Evolutionary conservation across 1,140 invertebrate genomes (phyloP).

Genomic region (Lordiphosa stackelbergi): DNA sequence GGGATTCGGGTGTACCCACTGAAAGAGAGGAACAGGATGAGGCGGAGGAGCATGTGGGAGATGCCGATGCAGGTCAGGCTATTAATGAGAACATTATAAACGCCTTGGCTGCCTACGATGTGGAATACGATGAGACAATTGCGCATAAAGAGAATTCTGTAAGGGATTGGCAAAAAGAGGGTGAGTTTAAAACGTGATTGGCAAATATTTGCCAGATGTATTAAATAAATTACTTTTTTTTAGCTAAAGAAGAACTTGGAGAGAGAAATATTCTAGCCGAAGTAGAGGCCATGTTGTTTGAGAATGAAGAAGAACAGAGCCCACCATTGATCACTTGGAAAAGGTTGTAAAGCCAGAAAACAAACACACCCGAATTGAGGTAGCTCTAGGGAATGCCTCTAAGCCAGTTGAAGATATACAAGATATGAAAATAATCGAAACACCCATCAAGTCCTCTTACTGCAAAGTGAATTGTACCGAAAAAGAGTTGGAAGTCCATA

Average conservation of each 20-base stretch:
- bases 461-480: constrained; percentile 2
- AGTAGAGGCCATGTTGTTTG: constrained; percentile 33
- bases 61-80: neutral
- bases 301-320: neutral
- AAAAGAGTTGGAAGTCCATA: neutral
- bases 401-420: neutral
- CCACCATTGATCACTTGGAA: too few relatives aligned
- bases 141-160: neutral
- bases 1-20: neutral
- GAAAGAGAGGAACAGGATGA: constrained; percentile 8
- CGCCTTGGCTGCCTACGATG: constrained; percentile 6
- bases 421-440: neutral
- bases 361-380: too few relatives aligned
- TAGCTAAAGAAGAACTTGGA: neutral
- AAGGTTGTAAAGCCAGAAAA: too few relatives aligned
- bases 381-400: too few relatives aligned
- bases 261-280: constrained; percentile 22
- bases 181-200: neutral
- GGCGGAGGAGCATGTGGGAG: neutral
- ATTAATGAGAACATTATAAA: constrained; percentile 10
- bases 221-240: neutral
- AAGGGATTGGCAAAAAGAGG: neutral
- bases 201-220: neutral
- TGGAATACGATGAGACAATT: constrained; percentile 5
- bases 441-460: neutral